Conservation (phyloP, 2,888 invertebrate species). For the Himalopsyche kuldschensis region DNA sequence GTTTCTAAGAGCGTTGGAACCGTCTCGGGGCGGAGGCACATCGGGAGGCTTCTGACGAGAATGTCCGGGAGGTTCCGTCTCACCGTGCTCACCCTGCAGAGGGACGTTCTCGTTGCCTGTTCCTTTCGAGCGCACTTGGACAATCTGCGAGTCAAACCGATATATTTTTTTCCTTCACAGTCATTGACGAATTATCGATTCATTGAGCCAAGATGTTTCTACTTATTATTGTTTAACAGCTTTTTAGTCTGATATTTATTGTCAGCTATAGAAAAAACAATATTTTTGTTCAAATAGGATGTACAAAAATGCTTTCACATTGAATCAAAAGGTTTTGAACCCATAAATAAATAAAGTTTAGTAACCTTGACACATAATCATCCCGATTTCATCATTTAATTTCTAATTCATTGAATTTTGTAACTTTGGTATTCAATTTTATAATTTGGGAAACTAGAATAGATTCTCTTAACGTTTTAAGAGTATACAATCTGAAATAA, state of each 20-base stretch:
- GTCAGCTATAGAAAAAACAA: no score
- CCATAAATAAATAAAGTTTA: no score
- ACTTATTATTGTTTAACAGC: no score
- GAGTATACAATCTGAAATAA: neutral
- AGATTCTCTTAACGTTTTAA: neutral
- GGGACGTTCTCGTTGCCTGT: neutral
- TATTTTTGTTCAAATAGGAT: no score
- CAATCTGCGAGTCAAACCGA: slow-evolving; percentile 15
- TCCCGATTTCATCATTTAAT: neutral
- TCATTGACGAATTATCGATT: no score
- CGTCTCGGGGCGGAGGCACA: neutral
- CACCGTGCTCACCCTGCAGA: neutral
- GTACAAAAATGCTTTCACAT: no score
- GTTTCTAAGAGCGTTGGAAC: slow-evolving; percentile 19
- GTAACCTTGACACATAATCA: neutral
- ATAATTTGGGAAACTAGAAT: neutral
- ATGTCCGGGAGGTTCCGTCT: neutral
- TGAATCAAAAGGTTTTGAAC: no score
- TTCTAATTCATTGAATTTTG: no score
- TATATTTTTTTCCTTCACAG: neutral
- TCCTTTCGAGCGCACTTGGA: slow-evolving; percentile 27
- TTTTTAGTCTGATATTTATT: no score
- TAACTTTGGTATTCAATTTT: neutral
- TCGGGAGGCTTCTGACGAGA: neutral
- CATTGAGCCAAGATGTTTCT: no score